These are phyloP conservation scores for Apodemia duryi DNA, from an alignment of 2,888 invertebrate species.

Conservation along the genomic window DNA sequence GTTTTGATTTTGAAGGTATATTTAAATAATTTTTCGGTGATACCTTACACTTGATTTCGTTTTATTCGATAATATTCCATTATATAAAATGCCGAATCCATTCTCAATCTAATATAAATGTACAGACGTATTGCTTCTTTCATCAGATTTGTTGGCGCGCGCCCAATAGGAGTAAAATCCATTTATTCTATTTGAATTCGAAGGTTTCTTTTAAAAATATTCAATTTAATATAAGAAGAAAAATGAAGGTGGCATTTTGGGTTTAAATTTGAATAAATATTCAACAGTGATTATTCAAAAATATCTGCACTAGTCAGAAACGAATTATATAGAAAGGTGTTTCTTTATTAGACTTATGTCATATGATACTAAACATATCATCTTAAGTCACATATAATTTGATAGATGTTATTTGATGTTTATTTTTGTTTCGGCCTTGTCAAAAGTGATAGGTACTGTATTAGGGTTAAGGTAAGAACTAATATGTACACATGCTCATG, in stretches of 20 bases:
- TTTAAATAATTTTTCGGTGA: neutral
- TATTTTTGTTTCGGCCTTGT: too few species aligned
- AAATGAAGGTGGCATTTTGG: neutral
- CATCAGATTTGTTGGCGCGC: slow-evolving; percentile 7
- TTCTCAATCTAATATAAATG: neutral
- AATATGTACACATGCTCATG: too few species aligned
- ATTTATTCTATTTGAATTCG: slow-evolving; percentile 4
- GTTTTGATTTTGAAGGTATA: too few species aligned
- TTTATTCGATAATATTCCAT: neutral
- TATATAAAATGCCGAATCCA: neutral
- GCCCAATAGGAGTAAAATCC: neutral
- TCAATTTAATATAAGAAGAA: neutral
- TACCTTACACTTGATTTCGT: neutral
- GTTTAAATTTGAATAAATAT: neutral
- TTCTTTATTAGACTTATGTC: too few species aligned
- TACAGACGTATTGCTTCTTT: slow-evolving; percentile 1
- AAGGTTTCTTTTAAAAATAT: neutral
- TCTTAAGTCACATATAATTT: too few species aligned
- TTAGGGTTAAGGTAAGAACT: too few species aligned
- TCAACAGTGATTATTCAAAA: neutral
- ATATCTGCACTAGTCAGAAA: too few species aligned
- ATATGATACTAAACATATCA: too few species aligned
- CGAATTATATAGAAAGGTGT: too few species aligned
- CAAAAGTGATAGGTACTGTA: too few species aligned
- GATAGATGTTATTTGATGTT: too few species aligned